Percentiles rank a stretch among this genome's conserved stretches.
Conservation (phyloP, 1,140 invertebrate species). For the Spodoptera litura region DNA sequence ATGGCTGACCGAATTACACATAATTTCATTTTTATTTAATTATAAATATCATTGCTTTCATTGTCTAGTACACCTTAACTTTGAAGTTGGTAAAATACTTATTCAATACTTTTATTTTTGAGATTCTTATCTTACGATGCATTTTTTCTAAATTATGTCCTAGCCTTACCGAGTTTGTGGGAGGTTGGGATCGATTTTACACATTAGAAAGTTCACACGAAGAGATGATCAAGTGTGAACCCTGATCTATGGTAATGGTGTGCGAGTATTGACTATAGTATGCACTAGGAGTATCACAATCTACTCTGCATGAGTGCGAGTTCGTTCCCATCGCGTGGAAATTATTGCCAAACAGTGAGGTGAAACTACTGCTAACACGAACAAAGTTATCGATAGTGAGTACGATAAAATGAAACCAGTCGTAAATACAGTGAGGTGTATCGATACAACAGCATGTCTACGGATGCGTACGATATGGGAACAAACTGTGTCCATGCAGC, state of each 20-base stretch:
- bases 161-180: conserved; percentile 74
- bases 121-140: conserved; percentile 84
- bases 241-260: conserved; percentile 60
- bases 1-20: conserved; percentile 76
- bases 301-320: conserved; percentile 72
- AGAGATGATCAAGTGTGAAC: conserved; percentile 46
- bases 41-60: conserved; percentile 85
- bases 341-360: conserved; percentile 11
- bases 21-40: conserved; percentile 65
- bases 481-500: conserved; percentile 70
- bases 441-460: neutral
- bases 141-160: conserved; percentile 79
- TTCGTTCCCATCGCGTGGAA: conserved; percentile 72
- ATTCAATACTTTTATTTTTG: conserved; percentile 79
- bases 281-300: conserved; percentile 81
- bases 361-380: conserved; percentile 1
- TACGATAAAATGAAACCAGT: neutral
- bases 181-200: conserved; percentile 63
- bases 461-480: conserved; percentile 69
- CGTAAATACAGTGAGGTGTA: neutral
- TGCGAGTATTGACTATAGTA: conserved; percentile 75
- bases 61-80: conserved; percentile 76
- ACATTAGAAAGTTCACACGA: conserved; percentile 58
- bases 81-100: conserved; percentile 84
- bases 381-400: conserved; percentile 23